Conservation (phyloP, 1,140 invertebrate species). For the Dendrolimus kikuchii region DNA sequence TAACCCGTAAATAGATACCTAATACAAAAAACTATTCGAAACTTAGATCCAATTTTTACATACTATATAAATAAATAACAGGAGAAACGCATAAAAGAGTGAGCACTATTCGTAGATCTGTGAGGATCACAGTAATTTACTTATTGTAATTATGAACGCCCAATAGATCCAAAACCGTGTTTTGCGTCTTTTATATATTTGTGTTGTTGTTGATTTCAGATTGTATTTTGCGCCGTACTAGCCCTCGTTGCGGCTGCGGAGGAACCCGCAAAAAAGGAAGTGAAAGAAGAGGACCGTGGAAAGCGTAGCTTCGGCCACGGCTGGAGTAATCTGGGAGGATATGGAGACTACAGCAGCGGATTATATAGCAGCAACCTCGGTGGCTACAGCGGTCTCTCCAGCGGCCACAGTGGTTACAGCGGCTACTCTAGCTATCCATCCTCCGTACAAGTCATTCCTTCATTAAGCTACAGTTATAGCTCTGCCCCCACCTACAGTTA, state of each 20-base stretch:
- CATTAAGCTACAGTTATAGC: constrained; percentile 11
- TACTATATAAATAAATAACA: too few relatives aligned
- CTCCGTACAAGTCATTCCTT: too few relatives aligned
- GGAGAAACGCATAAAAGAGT: too few relatives aligned
- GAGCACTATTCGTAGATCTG: too few relatives aligned
- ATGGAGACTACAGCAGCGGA: constrained; percentile 5
- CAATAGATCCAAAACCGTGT: too few relatives aligned
- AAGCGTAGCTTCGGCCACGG: constrained; percentile 10
- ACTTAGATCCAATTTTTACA: too few relatives aligned
- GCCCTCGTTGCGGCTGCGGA: constrained; percentile 4
- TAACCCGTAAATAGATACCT: too few relatives aligned
- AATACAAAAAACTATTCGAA: too few relatives aligned
- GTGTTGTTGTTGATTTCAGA: constrained; percentile 1
- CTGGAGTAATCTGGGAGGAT: neutral
- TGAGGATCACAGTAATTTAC: too few relatives aligned
- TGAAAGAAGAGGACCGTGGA: constrained; percentile 1
- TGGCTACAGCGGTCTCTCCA: neutral
- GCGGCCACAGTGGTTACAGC: constrained; percentile 9
- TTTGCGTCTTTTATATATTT: too few relatives aligned
- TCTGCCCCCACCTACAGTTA: neutral
- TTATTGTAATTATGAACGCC: too few relatives aligned
- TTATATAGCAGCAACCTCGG: neutral
- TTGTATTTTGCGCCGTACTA: constrained; percentile 9
- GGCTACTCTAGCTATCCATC: constrained; percentile 7
- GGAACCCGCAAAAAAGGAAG: neutral